Percentiles rank a stretch among this genome's conserved stretches.
phyloP scores from a whole-genome alignment of 2,888 invertebrate genomes.

The Bombyx huttoni region DNA sequence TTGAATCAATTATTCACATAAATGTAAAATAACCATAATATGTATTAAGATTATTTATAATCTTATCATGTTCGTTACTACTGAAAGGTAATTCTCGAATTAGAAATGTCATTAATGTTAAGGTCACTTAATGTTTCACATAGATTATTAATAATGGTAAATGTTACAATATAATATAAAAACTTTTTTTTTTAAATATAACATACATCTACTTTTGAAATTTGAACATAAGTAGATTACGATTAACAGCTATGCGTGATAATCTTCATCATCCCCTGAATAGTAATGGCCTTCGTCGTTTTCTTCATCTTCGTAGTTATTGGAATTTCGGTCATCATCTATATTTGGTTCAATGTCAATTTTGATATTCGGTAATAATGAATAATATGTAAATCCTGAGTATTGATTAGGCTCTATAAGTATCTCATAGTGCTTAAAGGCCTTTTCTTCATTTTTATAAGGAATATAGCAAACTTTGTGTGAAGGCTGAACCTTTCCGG shows the following conservation, averaged over 20 bases:
- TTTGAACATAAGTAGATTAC: no score
- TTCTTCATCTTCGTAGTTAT: slow-evolving; percentile 6
- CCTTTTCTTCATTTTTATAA: slow-evolving; percentile 38
- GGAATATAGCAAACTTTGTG: slow-evolving; percentile 83
- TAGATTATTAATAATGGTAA: no score
- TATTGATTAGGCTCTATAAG: slow-evolving; percentile 21
- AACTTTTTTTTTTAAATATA: no score
- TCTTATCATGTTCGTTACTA: no score
- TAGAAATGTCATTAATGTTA: no score
- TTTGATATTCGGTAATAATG: slow-evolving; percentile 4
- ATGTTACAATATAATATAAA: no score
- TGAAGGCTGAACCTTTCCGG: slow-evolving; percentile 80
- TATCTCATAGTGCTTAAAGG: slow-evolving; percentile 26
- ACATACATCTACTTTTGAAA: no score
- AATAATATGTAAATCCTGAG: background rate
- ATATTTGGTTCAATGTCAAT: slow-evolving; percentile 1
- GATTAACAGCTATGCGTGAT: slow-evolving; percentile 2
- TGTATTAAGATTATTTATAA: no score
- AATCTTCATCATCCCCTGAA: slow-evolving; percentile 7
- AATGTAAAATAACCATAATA: no score
- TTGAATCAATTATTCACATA: no score
- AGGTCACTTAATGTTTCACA: no score
- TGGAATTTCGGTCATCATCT: background rate
- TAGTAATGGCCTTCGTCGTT: background rate
- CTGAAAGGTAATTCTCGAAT: no score